phyloP scores from a whole-genome alignment of 2,113 vertebrate genomes.

The Siniperca chuatsi region DNA sequence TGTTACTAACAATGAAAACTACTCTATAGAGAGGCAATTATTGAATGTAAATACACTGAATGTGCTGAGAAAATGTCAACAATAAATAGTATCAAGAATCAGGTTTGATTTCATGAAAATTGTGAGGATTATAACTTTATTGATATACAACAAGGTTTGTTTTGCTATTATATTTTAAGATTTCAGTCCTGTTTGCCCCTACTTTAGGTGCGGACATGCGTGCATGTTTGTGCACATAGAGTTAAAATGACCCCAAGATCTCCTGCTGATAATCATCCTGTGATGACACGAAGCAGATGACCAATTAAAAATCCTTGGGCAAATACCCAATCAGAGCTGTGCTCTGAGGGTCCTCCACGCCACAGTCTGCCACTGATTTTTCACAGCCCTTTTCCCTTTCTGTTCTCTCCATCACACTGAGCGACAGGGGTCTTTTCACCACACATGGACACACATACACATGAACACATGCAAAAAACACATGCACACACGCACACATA shows the following conservation, averaged over 20 bases:
- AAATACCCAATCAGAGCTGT: constrained; percentile 65
- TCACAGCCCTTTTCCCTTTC: constrained; percentile 58
- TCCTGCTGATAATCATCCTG: constrained; percentile 60
- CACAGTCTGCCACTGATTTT: constrained; percentile 48
- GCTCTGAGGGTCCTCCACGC: constrained; percentile 47
- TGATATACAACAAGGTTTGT: background rate
- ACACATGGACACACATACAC: constrained; percentile 30
- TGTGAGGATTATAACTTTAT: background rate
- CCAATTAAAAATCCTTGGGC: constrained; percentile 73
- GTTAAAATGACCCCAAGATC: constrained; percentile 43
- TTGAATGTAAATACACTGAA: background rate
- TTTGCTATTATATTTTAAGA: background rate
- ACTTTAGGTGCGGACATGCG: background rate
- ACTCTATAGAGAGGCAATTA: background rate
- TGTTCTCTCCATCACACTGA: constrained; percentile 62
- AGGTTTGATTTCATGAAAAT: background rate
- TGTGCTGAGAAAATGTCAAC: background rate
- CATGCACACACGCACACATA: constrained; percentile 56
- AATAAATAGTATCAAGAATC: background rate
- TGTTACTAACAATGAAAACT: background rate
- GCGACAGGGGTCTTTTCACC: constrained; percentile 65
- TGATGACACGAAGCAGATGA: constrained; percentile 67
- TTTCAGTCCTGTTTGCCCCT: background rate
- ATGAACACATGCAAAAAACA: constrained; percentile 22
- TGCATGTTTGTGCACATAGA: constrained; percentile 22